Evolutionary conservation across 1,140 invertebrate genomes (phyloP), one percentile per base, ranked within the genome.

Genomic region (Lepidurus apus): DNA sequence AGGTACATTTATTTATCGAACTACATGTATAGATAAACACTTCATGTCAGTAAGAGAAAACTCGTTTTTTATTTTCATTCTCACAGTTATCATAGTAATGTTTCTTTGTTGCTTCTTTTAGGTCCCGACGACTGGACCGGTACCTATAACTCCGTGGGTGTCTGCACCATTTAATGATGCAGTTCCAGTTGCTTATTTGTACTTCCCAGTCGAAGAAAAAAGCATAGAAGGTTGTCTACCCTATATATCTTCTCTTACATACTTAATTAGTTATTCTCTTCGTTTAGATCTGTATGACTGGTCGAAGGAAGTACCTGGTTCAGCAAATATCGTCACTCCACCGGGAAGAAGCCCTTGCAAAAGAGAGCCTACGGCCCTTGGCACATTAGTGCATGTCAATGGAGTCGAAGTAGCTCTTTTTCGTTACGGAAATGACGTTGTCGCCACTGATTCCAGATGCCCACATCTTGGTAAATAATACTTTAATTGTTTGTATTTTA

Each of bases 401-500:
- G 82, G 82, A 77, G 74, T 80, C 34, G 76, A 82, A 43, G 80
- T 84, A 43, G 83, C 83, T 17, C 73, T 84, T 3, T 83, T 83
- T 74, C 78, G 81, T 75, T 80, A 81, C 74, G 80, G 79, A 42
- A 76, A 81, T 4, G 74, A 81, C 10, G 81, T 84, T 21, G 83
- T 80, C 81, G 83, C 81, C n/a, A 79, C 83, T 10, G 74, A 82
- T 45, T 81, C 82, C 44, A 83, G 81, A 80, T 84, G 83, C 79
- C 83, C 83, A 26, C 83, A 84, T 83, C 80, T 81, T 80, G 83
- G 83, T 83, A 73, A 79, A 43, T 21, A 24, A 43, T 47, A 42
- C 8, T 24, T 4, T 42, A 42, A 17, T 80, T 34, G 17, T 47
- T 34, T 34, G 34, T 34, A 34, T 3, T 34, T 3, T 34, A 34